A percentile compares a stretch with the other conserved stretches of the same genome.
These are phyloP conservation scores for Noturus placidus DNA, from an alignment of 2,113 vertebrate genomes.

Conservation along the genomic window DNA sequence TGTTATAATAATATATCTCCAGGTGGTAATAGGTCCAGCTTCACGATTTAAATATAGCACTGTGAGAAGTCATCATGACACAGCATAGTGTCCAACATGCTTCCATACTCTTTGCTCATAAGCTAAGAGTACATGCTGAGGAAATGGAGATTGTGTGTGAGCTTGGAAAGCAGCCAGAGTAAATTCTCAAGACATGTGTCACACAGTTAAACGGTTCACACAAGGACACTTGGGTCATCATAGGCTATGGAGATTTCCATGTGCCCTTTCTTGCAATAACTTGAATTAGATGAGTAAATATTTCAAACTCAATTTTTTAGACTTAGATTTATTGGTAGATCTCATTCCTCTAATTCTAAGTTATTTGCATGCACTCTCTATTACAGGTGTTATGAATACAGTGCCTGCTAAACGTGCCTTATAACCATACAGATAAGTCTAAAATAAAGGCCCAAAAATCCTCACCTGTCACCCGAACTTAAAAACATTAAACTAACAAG, in stretches of 20 bases:
- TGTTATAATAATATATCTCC: conserved; percentile 7
- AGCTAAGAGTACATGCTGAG: not conserved
- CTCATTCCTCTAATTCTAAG: not conserved
- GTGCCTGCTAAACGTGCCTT: not conserved
- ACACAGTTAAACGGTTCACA: not conserved
- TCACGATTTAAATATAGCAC: conserved; percentile 12
- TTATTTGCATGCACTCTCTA: not conserved
- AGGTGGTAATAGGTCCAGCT: not conserved
- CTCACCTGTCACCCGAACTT: not conserved
- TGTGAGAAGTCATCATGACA: conserved; percentile 22
- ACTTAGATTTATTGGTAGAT: not conserved
- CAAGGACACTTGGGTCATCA: not conserved
- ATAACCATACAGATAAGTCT: not conserved
- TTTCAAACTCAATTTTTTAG: not conserved
- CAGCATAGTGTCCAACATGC: conserved; percentile 9
- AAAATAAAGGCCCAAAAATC: not conserved
- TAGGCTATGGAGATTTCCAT: not conserved
- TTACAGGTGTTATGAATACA: not conserved
- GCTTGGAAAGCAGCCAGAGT: not conserved
- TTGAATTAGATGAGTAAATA: not conserved
- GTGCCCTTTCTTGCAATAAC: not conserved
- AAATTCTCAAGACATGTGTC: conserved; percentile 10
- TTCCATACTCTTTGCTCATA: not conserved
- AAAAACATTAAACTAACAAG: not conserved
- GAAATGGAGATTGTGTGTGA: conserved; percentile 5